Evolutionary conservation across 53 echinoderm and acorn worm species (phyloP), one percentile per base, ranked within the genome.

Genomic region (Apostichopus leukothele): DNA sequence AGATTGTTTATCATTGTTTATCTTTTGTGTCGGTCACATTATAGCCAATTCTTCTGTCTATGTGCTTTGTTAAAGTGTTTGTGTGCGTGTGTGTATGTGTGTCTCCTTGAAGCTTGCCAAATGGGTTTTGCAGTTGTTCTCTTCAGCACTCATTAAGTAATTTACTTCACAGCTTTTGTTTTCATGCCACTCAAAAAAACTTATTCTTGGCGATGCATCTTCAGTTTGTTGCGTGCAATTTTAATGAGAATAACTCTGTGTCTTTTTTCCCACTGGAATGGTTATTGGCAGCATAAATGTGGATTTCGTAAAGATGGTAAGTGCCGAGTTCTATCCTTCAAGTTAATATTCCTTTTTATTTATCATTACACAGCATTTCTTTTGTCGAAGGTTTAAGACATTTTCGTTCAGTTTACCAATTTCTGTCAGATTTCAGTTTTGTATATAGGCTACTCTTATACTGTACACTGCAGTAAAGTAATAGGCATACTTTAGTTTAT

Each of bases 261-360:
- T 73, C 53, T 88, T 71, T 75, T 51, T 23, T 50, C 51, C 18
- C 53, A 54, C 21, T 75, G 74, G 88, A 75, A 75, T 75, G 88
- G 88, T 88, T 50, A 54, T 71, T 71, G 88, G 88, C 52, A 73
- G 74, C 21, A 6, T 54, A 87, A 5, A 60, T 51, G 21, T 71
- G 52, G 68, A 50, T 86, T 61, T 67, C 68, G 13, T 59, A n/a
- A 68, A 71, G 60, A 86, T 73, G 74, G 74, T 71, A 19, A 86
- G 68, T 86, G 16, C 14, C 12, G 54, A 75, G 21, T 75, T 2
- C 27, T n/a, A 19, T 71, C 7, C 23, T 50, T 7, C 21, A 23
- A 21, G 9, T 25, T 71, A 67, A 19, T 14, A 19, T 59, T 81
- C 20, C 9, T 54, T 53, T 54, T 81, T 14, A 4, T n/a, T 57